phyloP scores from a whole-genome alignment of 2,797 vertebrate species.

The Calcarius lapponicus region DNA sequence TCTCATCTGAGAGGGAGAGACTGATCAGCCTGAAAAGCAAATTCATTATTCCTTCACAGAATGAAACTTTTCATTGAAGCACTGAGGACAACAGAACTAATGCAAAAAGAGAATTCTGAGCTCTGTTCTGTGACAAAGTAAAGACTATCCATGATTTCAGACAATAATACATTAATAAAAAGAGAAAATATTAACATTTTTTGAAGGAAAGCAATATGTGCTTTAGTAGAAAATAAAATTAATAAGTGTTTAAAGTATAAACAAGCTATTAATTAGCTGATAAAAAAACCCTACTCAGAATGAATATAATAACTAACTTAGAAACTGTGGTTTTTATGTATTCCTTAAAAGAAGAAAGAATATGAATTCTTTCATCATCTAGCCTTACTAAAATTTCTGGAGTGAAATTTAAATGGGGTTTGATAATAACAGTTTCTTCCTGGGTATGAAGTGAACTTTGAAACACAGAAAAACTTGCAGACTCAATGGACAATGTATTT shows the following conservation, averaged over 20 bases:
- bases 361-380: background rate
- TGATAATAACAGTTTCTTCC: background rate
- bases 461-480: background rate
- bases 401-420: background rate
- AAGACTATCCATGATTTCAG: background rate
- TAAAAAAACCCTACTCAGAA: rapidly evolving
- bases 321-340: background rate
- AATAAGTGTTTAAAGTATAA: background rate
- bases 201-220: background rate
- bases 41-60: background rate
- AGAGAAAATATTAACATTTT: background rate
- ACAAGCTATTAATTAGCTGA: background rate
- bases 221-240: background rate
- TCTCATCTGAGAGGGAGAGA: background rate
- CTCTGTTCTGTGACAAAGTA: background rate
- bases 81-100: background rate
- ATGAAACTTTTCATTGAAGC: background rate
- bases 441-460: background rate
- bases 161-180: background rate
- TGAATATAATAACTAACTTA: background rate
- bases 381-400: background rate
- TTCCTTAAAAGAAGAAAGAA: background rate
- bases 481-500: background rate
- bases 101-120: background rate
- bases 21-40: background rate